Conservation (phyloP, 1,140 invertebrate species). For the Ceratosolen solmsi region DNA sequence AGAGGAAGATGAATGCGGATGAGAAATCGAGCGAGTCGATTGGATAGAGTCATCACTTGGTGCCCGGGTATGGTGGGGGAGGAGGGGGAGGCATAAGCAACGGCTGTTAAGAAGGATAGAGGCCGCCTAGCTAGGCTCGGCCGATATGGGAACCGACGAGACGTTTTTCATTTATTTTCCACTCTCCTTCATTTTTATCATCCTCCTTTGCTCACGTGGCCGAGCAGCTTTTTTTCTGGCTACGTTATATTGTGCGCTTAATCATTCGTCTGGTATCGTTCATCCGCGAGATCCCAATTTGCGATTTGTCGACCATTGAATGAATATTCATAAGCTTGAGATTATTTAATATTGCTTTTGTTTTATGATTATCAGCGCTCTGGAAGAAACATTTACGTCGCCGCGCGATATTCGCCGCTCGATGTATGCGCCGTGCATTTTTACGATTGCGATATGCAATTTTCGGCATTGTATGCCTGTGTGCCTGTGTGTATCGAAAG, state of each 20-base stretch:
- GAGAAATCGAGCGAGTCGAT: constrained; percentile 69
- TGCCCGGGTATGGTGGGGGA: constrained; percentile 38
- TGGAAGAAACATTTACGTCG: no score
- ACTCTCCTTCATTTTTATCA: not conserved
- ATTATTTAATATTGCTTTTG: not conserved
- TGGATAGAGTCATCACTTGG: constrained; percentile 73
- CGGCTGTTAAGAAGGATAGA: constrained; percentile 34
- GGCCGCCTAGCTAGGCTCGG: not conserved
- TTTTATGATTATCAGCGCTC: not conserved
- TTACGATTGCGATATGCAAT: no score
- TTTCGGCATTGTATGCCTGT: no score
- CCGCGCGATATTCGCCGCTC: no score
- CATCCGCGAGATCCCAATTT: constrained; percentile 35
- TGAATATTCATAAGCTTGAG: constrained; percentile 26
- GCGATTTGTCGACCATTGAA: constrained; percentile 16
- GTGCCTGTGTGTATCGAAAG: no score
- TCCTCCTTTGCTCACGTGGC: not conserved
- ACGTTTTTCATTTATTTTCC: constrained; percentile 50
- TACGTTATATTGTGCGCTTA: not conserved
- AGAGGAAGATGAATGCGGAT: constrained; percentile 67
- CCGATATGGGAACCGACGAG: constrained; percentile 25
- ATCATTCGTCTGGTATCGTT: constrained; percentile 21
- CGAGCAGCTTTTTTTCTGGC: constrained; percentile 11
- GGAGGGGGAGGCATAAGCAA: constrained; percentile 22
- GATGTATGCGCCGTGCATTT: no score